Conservation (phyloP, 2,113 vertebrate species). For the Poeciliopsis occidentalis region DNA sequence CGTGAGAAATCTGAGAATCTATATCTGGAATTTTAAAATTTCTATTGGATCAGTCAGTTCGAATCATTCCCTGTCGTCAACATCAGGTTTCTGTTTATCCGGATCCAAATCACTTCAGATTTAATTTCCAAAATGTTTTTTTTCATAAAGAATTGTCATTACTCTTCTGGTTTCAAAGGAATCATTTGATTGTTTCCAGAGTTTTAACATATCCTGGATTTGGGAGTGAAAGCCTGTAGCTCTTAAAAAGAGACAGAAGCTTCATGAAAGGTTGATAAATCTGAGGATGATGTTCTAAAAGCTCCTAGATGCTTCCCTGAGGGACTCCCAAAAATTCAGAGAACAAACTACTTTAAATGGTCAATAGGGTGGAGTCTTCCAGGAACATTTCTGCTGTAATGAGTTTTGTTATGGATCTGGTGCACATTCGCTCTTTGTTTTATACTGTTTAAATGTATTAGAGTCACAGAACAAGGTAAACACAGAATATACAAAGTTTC, state of each 20-base stretch:
- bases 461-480: constrained; percentile 38
- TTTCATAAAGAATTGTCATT: background rate
- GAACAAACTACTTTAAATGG: background rate
- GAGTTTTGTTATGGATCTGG: background rate
- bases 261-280: background rate
- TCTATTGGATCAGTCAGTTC: too few relatives aligned
- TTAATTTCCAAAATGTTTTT: background rate
- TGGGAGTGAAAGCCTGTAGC: background rate
- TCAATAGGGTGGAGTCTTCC: background rate
- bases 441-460: constrained; percentile 25
- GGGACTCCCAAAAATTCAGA: background rate
- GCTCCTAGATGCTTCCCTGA: background rate
- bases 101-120: background rate
- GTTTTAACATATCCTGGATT: background rate
- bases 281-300: too few relatives aligned
- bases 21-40: too few relatives aligned
- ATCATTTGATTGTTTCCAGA: background rate
- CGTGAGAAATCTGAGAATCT: background rate
- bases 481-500: constrained; percentile 1
- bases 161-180: background rate
- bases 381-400: constrained; percentile 1
- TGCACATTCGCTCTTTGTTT: constrained; percentile 31
- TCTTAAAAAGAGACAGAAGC: background rate
- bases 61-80: too few relatives aligned
- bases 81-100: too few relatives aligned